Evolutionary conservation across 1,140 invertebrate genomes (phyloP), one percentile per base, ranked within the genome.

Genomic region (Pogonomyrmex californicus): DNA sequence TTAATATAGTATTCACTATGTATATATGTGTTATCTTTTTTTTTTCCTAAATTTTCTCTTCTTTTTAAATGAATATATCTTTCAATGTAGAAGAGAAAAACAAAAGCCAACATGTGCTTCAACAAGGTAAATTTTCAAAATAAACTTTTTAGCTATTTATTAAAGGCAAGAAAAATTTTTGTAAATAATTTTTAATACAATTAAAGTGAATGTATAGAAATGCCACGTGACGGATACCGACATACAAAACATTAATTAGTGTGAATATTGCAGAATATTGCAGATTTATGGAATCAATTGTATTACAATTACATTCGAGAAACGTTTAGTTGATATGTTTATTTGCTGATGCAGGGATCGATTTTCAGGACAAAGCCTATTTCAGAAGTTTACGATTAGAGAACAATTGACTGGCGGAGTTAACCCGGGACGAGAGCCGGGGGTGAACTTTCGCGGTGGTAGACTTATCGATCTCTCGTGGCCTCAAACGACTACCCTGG

Each of bases 351-450:
- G 73, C n/a, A 60, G 79, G 41, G 41, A 91, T 91, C 86, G 89
- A 91, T 90, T 88, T 88, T 91, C 66, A 82, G 76, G 47, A 82
- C 87, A 83, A 75, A 73, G 81, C 78, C 85, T 68, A 86, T 91
- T 91, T 56, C 79, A 88, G 89, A 66, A 91, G 89, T 91, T 91
- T 91, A 91, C 89, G 90, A 91, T 91, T 91, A 89, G 89, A 91
- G 90, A 91, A 88, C 89, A 91, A 91, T 91, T 87, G 90, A 91
- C 89, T 91, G 79, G 87, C 49, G 36, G 89, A 91, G 90, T 87
- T 89, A 87, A 89, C 83, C 78, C 44, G 58, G 86, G 82, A 76
- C 85, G 81, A 82, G 81, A 82, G 86, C 65, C 78, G 86, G 81
- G 66, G 89, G 81, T 88, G 88, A 88, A 88, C 70, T 87, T 91